Base-by-base conservation (phyloP, 2,113 vertebrate species). In the Tupaia chinensis region DNA sequence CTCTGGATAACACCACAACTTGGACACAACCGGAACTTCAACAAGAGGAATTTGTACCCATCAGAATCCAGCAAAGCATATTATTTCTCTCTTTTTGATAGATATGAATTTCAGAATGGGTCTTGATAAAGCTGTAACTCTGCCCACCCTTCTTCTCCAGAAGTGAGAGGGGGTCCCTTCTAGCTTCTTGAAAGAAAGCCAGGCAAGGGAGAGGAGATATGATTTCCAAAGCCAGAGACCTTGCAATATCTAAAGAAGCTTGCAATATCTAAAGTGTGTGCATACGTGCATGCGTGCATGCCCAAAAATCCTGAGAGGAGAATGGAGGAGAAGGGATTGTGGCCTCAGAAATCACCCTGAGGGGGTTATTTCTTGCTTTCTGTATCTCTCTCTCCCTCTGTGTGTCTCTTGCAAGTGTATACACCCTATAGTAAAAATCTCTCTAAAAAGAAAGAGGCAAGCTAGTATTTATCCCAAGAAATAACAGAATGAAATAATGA, bases 141-240 rank as follows among this genome's bases (percentile, higher is more conserved):
- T 8, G 8, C 9, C n/a, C 14, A 17, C 0, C 32, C 53, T 12
- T 0, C 0, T 5, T n/a, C 60, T 13, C 27, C 2, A 20, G 44
- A 58, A 81, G 0, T 66, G 25, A 44, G 34, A 66, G 15, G 54
- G 0, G 66, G 11, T 13, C 61, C 61, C 29, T 78, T 19, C 16
- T 3, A 66, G 29, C 20, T 54, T 4, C 77, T 94, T 66, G 12
- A 54, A 79, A 66, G 34, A n/a, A 44, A 29, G 69, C 7, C 14
- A 69, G 65, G n/a, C 34, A 82, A 72, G 60, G 70, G 53, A 93
- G 9, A 16, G 53, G 27, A 74, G 1, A 8, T 5, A 12, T 12
- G 19, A 78, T 74, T 65, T 34, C 73, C 77, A 66, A 93, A 92
- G 60, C 61, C 23, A n/a, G 12, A 13, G 15, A n/a, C 58, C 3